Evolutionary conservation across 2,797 vertebrate species (phyloP), one percentile per base, ranked within the genome.

Genomic region (Gila robusta): DNA sequence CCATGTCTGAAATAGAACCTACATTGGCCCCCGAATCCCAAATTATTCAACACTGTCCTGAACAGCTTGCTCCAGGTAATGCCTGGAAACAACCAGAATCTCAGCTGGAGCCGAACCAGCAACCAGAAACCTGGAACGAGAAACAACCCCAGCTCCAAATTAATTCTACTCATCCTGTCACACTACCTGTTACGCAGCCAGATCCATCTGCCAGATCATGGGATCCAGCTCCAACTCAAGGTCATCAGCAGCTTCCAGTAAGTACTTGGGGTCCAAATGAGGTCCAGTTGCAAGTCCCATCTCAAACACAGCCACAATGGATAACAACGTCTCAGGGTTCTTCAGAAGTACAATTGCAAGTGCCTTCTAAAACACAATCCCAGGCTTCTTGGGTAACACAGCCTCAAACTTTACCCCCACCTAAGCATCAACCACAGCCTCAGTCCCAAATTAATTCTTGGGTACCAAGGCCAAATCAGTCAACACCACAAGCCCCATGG

Each of bases 201-300:
- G 94, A 92, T 90, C 80, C 88, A 16, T 83, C 88, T 78, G 89
- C 86, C 56, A 86, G 85, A 52, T 90, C 91, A 39, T 95, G 93
- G 94, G 86, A 90, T 85, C 83, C 82, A 86, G 86, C 87, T 84
- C 93, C 86, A 95, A 94, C 93, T 86, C 93, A 89, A 90, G 86
- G 56, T 92, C 94, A 88, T 89, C 93, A 90, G 89, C 96, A 94
- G 84, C 88, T 79, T 88, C 88, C 86, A 78, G 90, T 87, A 84
- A 92, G 79, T 92, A 88, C 82, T 73, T 92, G 91, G 97, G 94
- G 91, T 89, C 85, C 91, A 88, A 79, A 86, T 79, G 94, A 91
- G 87, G 94, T 92, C 91, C 92, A 94, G 56, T 83, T 92, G 32
- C 91, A 93, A 84, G 91, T 91, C 74, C 89, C 89, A 54, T 80